Conservation (phyloP, 2,797 vertebrate genomes). For the Bufotes viridis region DNA sequence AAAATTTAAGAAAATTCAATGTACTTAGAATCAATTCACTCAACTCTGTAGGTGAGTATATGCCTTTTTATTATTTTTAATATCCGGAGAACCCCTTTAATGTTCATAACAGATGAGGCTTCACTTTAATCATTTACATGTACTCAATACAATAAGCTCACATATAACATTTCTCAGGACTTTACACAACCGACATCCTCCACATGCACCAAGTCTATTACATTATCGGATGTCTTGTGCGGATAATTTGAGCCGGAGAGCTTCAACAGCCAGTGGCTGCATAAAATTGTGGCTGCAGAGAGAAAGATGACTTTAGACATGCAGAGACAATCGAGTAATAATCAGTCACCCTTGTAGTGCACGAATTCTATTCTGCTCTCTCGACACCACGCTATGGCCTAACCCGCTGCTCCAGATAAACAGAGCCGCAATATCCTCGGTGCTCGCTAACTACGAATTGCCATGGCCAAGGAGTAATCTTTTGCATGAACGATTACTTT, state of each 20-base stretch:
- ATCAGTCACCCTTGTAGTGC: not conserved
- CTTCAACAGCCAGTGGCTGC: not conserved
- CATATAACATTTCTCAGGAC: not conserved
- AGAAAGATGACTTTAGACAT: not conserved
- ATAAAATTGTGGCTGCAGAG: not conserved
- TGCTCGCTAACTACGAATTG: not conserved
- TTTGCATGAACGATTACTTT: slow-evolving; percentile 30
- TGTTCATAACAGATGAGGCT: too few species aligned
- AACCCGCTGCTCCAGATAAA: not conserved
- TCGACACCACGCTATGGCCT: not conserved
- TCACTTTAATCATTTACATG: not conserved
- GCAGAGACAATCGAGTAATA: slow-evolving; percentile 1
- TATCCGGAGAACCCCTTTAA: too few species aligned
- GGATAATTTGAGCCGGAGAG: not conserved
- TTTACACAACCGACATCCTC: too few species aligned
- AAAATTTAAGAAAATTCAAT: too few species aligned
- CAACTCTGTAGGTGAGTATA: too few species aligned
- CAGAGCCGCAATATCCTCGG: not conserved
- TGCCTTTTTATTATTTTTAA: too few species aligned
- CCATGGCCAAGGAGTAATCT: slow-evolving; percentile 10
- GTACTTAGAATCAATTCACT: too few species aligned
- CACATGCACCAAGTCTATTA: not conserved
- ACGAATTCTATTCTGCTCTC: not conserved
- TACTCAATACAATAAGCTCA: not conserved
- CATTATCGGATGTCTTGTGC: not conserved